These are phyloP conservation scores for Tetraodon nigroviridis DNA, from an alignment of 2,113 vertebrate genomes.

Conservation along the genomic window DNA sequence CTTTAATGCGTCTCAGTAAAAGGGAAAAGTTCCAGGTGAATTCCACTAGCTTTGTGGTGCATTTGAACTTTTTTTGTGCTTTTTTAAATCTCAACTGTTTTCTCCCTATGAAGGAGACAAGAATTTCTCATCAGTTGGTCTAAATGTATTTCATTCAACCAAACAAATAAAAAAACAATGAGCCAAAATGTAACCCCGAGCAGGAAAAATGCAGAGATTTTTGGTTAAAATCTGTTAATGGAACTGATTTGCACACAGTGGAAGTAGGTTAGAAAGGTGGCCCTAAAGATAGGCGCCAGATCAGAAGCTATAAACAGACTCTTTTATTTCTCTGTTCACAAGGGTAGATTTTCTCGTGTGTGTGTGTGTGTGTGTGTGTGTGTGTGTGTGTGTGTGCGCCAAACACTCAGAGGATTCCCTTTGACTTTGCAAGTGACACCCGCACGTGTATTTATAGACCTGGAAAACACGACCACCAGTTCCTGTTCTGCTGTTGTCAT, in stretches of 20 bases:
- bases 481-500: constrained; percentile 41
- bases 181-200: not conserved
- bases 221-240: not conserved
- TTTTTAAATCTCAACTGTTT: no score
- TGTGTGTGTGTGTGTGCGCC: not conserved
- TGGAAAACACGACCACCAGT: constrained; percentile 18
- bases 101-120: no score
- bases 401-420: constrained; percentile 58
- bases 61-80: no score
- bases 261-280: no score
- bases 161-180: not conserved
- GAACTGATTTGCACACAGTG: no score
- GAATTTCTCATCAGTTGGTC: no score
- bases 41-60: no score
- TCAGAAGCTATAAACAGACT: not conserved
- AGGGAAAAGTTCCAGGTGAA: no score
- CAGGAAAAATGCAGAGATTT: not conserved
- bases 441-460: constrained; percentile 46
- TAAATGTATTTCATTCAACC: no score
- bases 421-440: constrained; percentile 23
- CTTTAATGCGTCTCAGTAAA: no score
- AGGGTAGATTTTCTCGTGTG: constrained; percentile 2
- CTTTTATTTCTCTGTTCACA: constrained; percentile 30
- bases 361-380: not conserved
- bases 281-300: no score